phyloP scores from a whole-genome alignment of 2,888 invertebrate species.

The Cephus pulcher region DNA sequence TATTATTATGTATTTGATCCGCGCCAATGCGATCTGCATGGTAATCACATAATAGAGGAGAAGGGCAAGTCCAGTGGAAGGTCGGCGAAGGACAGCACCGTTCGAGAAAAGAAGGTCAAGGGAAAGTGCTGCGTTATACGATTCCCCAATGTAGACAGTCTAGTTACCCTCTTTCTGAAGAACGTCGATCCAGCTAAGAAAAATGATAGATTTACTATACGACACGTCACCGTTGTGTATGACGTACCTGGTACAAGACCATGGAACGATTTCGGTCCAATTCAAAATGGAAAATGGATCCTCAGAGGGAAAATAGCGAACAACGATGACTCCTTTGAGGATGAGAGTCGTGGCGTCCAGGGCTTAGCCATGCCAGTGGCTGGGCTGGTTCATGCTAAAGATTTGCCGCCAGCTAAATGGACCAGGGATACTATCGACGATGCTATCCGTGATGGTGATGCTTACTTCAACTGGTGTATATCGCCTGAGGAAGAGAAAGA shows the following conservation, averaged over 20 bases:
- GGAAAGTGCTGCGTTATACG: constrained; percentile 56
- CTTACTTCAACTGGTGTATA: constrained; percentile 62
- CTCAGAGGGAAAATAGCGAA: constrained; percentile 48
- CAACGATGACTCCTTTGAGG: constrained; percentile 50
- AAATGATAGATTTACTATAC: constrained; percentile 52
- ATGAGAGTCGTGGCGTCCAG: constrained; percentile 63
- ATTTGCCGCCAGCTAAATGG: constrained; percentile 56
- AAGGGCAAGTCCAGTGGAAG: constrained; percentile 29
- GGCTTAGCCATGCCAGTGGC: constrained; percentile 65
- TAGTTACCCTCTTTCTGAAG: constrained; percentile 41
- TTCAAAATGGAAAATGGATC: constrained; percentile 50
- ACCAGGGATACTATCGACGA: constrained; percentile 61
- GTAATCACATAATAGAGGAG: constrained; percentile 51
- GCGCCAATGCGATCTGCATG: constrained; percentile 59
- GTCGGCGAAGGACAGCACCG: constrained; percentile 17
- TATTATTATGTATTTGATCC: constrained; percentile 74
- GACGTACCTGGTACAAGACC: constrained; percentile 50
- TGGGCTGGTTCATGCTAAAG: constrained; percentile 58
- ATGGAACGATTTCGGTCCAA: constrained; percentile 54
- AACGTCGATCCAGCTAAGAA: constrained; percentile 45
- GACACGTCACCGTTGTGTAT: constrained; percentile 44
- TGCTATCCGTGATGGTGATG: constrained; percentile 64
- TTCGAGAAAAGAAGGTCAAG: constrained; percentile 26
- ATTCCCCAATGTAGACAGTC: constrained; percentile 38
- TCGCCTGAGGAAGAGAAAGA: constrained; percentile 47